Evolutionary conservation across 2,888 invertebrate genomes (phyloP), one percentile per base, ranked within the genome.

Genomic region (Agapetus fuscipes): DNA sequence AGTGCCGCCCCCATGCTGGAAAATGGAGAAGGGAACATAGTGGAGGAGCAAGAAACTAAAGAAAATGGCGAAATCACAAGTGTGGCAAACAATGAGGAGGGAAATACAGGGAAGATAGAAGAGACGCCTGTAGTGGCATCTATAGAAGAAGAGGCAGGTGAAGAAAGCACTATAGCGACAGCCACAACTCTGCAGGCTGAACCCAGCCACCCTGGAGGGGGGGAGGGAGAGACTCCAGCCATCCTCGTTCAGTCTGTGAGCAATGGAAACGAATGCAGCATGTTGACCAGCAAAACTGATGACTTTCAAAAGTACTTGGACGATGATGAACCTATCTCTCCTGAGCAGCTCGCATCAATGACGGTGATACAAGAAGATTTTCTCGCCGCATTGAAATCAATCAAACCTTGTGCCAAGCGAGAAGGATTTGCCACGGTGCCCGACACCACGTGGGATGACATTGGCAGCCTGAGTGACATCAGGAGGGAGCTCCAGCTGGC

Each of bases 381-480:
- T 53, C 56, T 78, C 38, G 71, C 68, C 50, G 93, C 93, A 3
- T 61, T 91, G 16, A 82, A 84, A 57, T 68, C 77, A 38, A 83
- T 93, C 4, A 90, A 91, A 58, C 96, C 96, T 0, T 90, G 91
- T 34, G 85, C 94, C 0, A 95, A 94, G 54, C 72, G 96, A 50
- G 97, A 98, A 70, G 97, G 97, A 34, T 96, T 98, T 62, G 89
- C 90, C 2, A 95, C 95, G 1, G 91, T 98, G 10, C 97, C 98
- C 2, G 91, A 94, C 67, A 90, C 91, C 1, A 89, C 90, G 2
- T 98, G 97, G 97, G 80, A 89, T 26, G 94, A 98, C 66, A 79
- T 98, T 49, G 98, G 98, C 0, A 95, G 96, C 1, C 62, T 98
- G 34, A 74, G 74, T 34, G 80, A 86, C 56, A 84, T 98, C 30